These are phyloP conservation scores for Watsonalla cultraria DNA, from an alignment of 2,888 invertebrate genomes.

Conservation along the genomic window DNA sequence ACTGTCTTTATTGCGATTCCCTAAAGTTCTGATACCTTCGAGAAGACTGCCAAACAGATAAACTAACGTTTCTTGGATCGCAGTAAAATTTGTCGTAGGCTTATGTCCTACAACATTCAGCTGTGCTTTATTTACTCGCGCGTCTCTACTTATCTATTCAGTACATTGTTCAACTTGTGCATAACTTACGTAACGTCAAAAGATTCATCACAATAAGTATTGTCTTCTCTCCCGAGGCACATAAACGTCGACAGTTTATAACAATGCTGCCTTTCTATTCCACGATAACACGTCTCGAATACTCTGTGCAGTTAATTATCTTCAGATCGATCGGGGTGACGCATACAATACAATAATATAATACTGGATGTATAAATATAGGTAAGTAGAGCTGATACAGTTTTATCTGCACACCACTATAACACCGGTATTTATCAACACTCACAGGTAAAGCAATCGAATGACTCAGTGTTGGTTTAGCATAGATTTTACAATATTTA, in stretches of 20 bases:
- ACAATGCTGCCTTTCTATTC: constrained; percentile 55
- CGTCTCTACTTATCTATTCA: background rate
- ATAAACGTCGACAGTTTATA: constrained; percentile 8
- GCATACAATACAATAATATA: constrained; percentile 29
- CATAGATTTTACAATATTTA: constrained; percentile 27
- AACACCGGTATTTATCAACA: background rate
- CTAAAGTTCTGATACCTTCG: background rate
- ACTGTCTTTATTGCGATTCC: constrained; percentile 16
- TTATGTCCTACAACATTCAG: too few relatives aligned
- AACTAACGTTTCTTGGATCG: background rate
- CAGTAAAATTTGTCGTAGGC: too few relatives aligned
- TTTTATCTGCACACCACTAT: background rate
- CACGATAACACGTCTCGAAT: constrained; percentile 30
- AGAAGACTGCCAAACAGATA: too few relatives aligned
- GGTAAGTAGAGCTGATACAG: background rate
- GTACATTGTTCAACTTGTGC: background rate
- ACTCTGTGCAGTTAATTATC: constrained; percentile 33
- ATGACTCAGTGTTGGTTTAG: constrained; percentile 27
- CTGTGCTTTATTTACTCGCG: background rate
- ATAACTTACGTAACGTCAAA: background rate
- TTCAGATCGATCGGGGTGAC: constrained; percentile 47
- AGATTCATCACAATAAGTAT: constrained; percentile 13
- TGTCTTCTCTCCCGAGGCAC: constrained; percentile 28
- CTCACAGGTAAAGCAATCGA: background rate
- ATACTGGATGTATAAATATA: constrained; percentile 10